phyloP scores from a whole-genome alignment of 2,797 vertebrate genomes.

The Argyrosomus regius region DNA sequence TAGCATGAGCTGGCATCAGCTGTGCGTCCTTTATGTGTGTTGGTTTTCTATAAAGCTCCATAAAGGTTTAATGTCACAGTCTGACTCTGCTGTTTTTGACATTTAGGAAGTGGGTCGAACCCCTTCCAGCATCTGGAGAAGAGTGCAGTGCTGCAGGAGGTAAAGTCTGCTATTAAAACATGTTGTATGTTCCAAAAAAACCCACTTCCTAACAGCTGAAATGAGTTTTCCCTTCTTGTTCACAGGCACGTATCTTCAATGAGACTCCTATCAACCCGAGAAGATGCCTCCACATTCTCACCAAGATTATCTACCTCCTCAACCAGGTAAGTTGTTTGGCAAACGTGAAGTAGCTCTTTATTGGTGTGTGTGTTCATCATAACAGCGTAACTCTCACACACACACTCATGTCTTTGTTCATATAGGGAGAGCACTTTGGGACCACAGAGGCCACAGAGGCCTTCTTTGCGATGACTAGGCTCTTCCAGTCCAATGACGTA shows the following conservation, averaged over 20 bases:
- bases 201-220: fast-evolving
- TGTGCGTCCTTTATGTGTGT: background rate
- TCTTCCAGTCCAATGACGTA: slow-evolving; percentile 98
- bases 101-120: slow-evolving; percentile 94
- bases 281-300: slow-evolving; percentile 98
- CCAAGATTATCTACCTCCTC: slow-evolving; percentile 97
- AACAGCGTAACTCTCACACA: background rate
- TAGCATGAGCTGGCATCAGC: background rate
- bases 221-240: background rate
- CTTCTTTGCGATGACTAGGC: slow-evolving; percentile 98
- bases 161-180: slow-evolving; percentile 59
- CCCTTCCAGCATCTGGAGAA: slow-evolving; percentile 99
- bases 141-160: slow-evolving; percentile 97
- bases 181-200: background rate
- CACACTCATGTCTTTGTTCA: background rate
- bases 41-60: background rate
- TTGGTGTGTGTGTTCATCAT: fast-evolving
- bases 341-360: background rate
- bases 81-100: slow-evolving; percentile 20
- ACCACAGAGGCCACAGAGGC: slow-evolving; percentile 97
- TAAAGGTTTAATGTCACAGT: background rate
- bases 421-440: slow-evolving; percentile 96
- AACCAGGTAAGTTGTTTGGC: slow-evolving; percentile 89
- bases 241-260: slow-evolving; percentile 95
- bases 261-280: slow-evolving; percentile 98